Conservation (phyloP, 2,113 vertebrate species). For the Macrotis lagotis region DNA sequence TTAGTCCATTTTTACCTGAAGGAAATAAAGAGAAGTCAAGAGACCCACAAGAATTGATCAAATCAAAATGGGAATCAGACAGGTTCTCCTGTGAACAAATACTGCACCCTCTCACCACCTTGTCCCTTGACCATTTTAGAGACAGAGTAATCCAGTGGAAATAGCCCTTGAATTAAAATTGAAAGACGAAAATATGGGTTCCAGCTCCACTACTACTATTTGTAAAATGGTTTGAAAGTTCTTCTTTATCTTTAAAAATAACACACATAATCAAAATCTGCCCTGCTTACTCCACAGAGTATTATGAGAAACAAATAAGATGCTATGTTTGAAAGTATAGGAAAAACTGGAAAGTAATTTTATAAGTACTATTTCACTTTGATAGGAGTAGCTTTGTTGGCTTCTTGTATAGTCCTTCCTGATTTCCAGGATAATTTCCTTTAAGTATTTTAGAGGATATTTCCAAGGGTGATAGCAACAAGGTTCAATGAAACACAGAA, state of each 20-base stretch:
- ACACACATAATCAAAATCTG: not conserved
- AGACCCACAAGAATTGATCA: not conserved
- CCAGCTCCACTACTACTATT: not conserved
- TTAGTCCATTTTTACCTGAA: not conserved
- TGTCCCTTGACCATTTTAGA: not conserved
- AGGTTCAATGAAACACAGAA: not conserved
- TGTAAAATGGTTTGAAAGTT: not conserved
- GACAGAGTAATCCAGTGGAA: not conserved
- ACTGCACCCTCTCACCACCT: not conserved
- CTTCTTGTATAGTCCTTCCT: not conserved
- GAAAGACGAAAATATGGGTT: not conserved
- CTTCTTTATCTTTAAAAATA: not conserved
- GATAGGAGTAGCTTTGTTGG: not conserved
- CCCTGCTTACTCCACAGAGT: not conserved
- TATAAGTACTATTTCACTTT: not conserved
- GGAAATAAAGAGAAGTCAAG: not conserved
- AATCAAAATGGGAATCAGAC: not conserved
- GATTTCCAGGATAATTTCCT: not conserved
- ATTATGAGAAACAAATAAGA: not conserved
- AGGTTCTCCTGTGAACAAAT: not conserved
- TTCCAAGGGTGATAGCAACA: not conserved
- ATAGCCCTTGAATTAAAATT: not conserved
- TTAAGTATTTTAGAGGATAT: not conserved
- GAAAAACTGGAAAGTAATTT: not conserved
- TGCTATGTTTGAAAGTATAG: not conserved